Evolutionary conservation across 35 echinoderm and acorn worm species (phyloP), one percentile per base, ranked within the genome.

Genomic region (Eucidaris tribuloides): DNA sequence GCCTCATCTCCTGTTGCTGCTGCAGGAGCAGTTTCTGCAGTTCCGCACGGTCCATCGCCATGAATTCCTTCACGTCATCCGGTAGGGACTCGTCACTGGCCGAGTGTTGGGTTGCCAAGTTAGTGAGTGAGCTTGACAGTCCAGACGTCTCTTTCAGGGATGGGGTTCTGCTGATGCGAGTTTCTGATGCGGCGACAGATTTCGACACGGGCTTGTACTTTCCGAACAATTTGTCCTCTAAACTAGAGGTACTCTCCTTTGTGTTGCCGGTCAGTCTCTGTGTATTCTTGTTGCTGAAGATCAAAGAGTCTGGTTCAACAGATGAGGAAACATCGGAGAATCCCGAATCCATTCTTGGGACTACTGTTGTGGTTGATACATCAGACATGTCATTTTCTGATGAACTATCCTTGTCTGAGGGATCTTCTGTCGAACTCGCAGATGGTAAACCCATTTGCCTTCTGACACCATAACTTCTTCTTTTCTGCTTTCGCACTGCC

Each of bases 11-110:
- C 30, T 88, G 56, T 58, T 93, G 91, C 32, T 89, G 91, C 31
- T 94, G 70, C 3, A 88, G 60, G 41, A 94, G 88, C 45, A 94
- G 78, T 32, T 88, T 66, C 52, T 89, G 91, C 5, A 94, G 72
- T 23, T 93, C 84, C 5, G 80, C 30, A 25, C 49, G 43, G 13
- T 87, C 79, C 33, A 83, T 65, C 18, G 65, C 81, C 77, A 78
- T 85, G 25, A 85, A 64, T 81, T 82, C 55, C 45, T 89, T 94
- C 1, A 80, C 79, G 24, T 89, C 85, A 71, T 88, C 72, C 14
- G 85, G 72, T 13, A 88, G 39, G 35, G 81, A 85, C 34, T 91
- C 66, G 25, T 28, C 56, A 57, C 62, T 85, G n/a, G 88, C 49
- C n/a, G 85, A 38, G 32, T 61, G 85, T 27, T 76, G 63, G 77